Percentiles rank a stretch among this genome's conserved stretches.
These are phyloP conservation scores for Sarotherodon lohbergeri DNA, from an alignment of 2,113 vertebrate species.

Conservation along the genomic window DNA sequence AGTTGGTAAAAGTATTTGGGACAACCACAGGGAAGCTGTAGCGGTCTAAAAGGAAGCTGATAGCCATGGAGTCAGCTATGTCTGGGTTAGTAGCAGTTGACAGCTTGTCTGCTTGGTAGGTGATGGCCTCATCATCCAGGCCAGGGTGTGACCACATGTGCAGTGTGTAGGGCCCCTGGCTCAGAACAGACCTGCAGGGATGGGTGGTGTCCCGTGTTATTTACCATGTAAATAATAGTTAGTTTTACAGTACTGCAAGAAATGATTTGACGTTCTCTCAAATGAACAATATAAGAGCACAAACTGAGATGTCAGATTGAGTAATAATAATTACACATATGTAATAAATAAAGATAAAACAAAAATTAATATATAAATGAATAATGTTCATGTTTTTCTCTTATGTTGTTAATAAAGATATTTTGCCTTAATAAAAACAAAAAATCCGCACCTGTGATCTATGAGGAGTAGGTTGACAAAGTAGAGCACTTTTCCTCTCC, in stretches of 20 bases:
- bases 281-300: background rate
- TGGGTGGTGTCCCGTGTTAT: background rate
- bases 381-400: background rate
- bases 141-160: slow-evolving; percentile 74
- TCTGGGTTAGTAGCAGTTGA: slow-evolving; percentile 75
- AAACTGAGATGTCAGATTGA: background rate
- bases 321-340: background rate
- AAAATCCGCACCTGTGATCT: slow-evolving; percentile 68
- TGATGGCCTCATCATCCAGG: slow-evolving; percentile 59
- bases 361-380: background rate
- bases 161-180: slow-evolving; percentile 69
- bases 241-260: background rate
- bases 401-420: background rate
- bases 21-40: slow-evolving; percentile 76
- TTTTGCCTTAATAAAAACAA: background rate
- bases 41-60: slow-evolving; percentile 70
- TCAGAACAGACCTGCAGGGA: slow-evolving; percentile 59
- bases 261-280: background rate
- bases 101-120: slow-evolving; percentile 72
- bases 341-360: background rate
- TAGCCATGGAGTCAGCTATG: slow-evolving; percentile 65
- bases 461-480: slow-evolving; percentile 77
- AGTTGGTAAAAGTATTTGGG: slow-evolving; percentile 30
- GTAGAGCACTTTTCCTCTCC: slow-evolving; percentile 66
- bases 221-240: background rate